These are phyloP conservation scores for Caenorhabditis sulstoni DNA, from an alignment of 2,888 invertebrate genomes.

Conservation along the genomic window DNA sequence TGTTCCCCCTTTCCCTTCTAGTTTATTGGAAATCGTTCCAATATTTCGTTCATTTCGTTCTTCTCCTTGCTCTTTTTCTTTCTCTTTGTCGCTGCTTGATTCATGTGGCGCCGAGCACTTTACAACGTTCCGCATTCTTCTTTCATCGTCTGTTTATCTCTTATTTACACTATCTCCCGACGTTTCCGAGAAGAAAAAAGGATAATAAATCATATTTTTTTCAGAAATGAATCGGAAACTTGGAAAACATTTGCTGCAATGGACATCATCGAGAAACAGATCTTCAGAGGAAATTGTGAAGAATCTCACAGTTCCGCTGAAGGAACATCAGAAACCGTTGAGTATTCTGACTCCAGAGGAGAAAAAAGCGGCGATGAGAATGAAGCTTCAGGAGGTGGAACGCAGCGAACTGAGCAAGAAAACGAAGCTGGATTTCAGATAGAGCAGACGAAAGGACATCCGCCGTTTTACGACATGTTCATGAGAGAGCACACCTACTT, in stretches of 20 bases:
- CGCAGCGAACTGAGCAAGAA: too few species aligned
- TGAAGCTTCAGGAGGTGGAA: conserved; percentile 32
- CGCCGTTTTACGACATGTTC: conserved; percentile 87
- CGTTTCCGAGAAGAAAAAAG: background rate
- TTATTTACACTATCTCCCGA: background rate
- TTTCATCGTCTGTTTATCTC: conserved; percentile 1
- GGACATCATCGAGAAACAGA: conserved; percentile 2
- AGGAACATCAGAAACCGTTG: conserved; percentile 34
- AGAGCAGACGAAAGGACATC: conserved; percentile 47
- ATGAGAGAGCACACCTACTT: conserved; percentile 93
- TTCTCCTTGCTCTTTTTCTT: background rate
- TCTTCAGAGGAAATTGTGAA: conserved; percentile 38
- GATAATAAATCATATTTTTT: background rate
- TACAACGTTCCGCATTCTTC: background rate
- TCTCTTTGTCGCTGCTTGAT: background rate
- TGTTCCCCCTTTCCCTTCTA: background rate
- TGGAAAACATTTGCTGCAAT: conserved; percentile 27
- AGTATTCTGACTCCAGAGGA: conserved; percentile 17
- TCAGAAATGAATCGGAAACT: conserved; percentile 31
- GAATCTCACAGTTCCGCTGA: conserved; percentile 28
- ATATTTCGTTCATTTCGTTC: conserved; percentile 2
- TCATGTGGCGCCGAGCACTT: background rate
- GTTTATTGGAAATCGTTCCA: conserved; percentile 1
- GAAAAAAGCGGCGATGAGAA: conserved; percentile 31
- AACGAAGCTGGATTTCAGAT: conserved; percentile 48